These are phyloP conservation scores for Synanthedon tipuliformis DNA, from an alignment of 2,888 invertebrate species.

Conservation along the genomic window DNA sequence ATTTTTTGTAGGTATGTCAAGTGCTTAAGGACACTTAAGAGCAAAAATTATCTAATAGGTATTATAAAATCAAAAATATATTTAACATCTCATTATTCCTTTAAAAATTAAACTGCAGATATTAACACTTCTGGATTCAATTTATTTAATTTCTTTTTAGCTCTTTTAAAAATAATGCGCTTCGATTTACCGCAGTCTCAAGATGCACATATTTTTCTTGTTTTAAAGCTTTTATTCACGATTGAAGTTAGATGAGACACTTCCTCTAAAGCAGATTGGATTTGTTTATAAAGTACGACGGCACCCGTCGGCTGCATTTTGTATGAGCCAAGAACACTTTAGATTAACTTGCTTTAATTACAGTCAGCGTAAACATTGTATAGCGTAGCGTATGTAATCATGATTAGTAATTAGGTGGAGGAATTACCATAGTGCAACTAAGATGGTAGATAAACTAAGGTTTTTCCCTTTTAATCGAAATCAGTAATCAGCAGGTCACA, in stretches of 20 bases:
- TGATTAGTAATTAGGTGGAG: conserved; percentile 59
- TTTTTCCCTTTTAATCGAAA: neutral
- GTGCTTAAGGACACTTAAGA: too few relatives aligned
- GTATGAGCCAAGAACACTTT: conserved; percentile 52
- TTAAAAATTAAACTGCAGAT: too few relatives aligned
- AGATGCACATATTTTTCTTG: too few relatives aligned
- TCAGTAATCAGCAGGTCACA: neutral
- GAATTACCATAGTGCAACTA: conserved; percentile 2
- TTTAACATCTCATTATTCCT: too few relatives aligned
- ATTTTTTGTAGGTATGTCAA: too few relatives aligned
- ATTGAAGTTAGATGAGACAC: neutral
- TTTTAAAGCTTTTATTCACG: too few relatives aligned
- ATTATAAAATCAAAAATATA: too few relatives aligned
- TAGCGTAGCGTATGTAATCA: conserved; percentile 46
- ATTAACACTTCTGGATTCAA: too few relatives aligned
- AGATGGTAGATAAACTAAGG: neutral
- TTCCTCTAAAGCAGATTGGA: neutral
- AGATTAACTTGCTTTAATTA: conserved; percentile 64
- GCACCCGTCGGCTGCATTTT: conserved; percentile 44
- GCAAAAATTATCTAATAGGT: too few relatives aligned
- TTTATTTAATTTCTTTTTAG: too few relatives aligned
- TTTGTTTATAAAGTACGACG: conserved; percentile 1
- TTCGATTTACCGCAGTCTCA: too few relatives aligned
- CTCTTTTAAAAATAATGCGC: too few relatives aligned
- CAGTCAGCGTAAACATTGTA: conserved; percentile 47